Percentiles rank a stretch among this genome's conserved stretches.
These are phyloP conservation scores for Bubo scandiacus DNA, from an alignment of 2,113 vertebrate genomes.

Conservation along the genomic window DNA sequence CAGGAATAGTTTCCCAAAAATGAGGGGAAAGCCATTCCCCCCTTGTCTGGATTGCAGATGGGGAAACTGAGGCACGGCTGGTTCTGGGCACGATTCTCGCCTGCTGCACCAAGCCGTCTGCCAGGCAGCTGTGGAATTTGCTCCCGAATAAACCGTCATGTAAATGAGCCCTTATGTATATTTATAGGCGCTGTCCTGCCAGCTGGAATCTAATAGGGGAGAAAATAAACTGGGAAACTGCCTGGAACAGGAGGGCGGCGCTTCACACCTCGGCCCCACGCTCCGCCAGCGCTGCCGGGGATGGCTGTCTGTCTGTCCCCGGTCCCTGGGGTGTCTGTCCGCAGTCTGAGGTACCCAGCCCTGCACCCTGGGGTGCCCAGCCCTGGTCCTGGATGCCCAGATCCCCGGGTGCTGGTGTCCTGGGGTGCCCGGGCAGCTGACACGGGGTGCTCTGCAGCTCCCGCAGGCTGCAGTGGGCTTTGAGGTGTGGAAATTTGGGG, in stretches of 20 bases:
- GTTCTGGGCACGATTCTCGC: background rate
- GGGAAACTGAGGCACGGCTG: constrained; percentile 54
- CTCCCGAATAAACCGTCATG: constrained; percentile 44
- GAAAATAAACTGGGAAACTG: constrained; percentile 56
- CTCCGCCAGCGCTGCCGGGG: accelerated
- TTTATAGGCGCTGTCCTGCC: constrained; percentile 49
- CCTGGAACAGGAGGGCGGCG: background rate
- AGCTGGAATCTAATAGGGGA: constrained; percentile 55
- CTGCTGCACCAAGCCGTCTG: background rate
- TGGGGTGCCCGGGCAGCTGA: background rate
- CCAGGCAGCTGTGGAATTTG: constrained; percentile 57
- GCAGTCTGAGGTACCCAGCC: background rate
- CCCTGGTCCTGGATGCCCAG: background rate
- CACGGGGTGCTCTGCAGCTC: background rate
- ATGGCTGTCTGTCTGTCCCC: background rate
- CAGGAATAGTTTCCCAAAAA: constrained; percentile 31
- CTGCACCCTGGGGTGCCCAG: no score
- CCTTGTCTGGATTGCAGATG: background rate
- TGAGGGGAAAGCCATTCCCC: background rate
- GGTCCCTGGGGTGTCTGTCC: background rate
- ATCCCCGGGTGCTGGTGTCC: no score
- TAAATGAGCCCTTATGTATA: constrained; percentile 56
- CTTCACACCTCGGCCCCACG: background rate
- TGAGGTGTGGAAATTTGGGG: background rate
- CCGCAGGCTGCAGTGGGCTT: background rate